Evolutionary conservation across 2,888 invertebrate genomes (phyloP).

Genomic region (Harpagoxenus sublaevis): DNA sequence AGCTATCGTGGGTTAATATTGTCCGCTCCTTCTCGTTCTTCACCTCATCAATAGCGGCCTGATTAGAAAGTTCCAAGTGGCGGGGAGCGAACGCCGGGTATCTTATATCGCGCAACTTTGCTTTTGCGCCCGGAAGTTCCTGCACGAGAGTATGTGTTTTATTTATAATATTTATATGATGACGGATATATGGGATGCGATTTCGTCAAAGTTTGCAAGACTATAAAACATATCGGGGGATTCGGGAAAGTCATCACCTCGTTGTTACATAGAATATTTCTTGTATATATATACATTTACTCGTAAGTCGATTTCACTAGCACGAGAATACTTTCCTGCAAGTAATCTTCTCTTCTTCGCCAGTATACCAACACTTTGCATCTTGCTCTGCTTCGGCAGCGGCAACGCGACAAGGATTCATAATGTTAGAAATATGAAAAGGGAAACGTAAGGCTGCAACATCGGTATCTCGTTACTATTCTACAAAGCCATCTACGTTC

Average conservation of each 20-base stretch:
- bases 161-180: neutral
- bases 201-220: neutral
- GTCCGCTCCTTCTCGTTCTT: constrained; percentile 25
- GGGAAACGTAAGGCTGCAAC: constrained; percentile 1
- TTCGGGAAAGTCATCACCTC: neutral
- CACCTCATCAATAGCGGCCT: constrained; percentile 23
- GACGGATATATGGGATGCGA: neutral
- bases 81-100: neutral
- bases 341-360: constrained; percentile 5
- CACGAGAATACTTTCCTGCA: neutral
- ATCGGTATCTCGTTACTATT: constrained; percentile 6
- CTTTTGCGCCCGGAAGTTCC: neutral
- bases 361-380: neutral
- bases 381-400: neutral
- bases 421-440: constrained; percentile 29
- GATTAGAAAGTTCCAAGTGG: constrained; percentile 44
- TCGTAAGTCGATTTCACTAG: neutral
- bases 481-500: neutral
- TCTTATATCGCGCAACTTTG: constrained; percentile 31
- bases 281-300: neutral
- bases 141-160: neutral
- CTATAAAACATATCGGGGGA: neutral
- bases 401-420: neutral
- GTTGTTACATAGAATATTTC: neutral
- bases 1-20: constrained; percentile 26